Percentiles rank a stretch among this genome's conserved stretches.
Conservation (phyloP, 2,113 vertebrate genomes). For the Tachysurus vachellii region DNA sequence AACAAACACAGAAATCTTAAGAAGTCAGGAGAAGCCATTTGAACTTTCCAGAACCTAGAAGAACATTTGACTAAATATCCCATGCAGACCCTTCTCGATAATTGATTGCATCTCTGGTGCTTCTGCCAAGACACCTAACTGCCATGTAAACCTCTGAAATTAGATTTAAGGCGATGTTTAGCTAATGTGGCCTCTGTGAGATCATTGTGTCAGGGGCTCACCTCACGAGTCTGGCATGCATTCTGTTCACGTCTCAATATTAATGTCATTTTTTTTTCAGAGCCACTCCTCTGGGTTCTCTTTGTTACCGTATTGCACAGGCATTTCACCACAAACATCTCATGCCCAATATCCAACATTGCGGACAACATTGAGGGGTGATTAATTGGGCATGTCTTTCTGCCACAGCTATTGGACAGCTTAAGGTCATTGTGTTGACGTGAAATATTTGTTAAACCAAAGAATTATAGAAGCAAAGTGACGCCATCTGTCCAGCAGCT, state of each 20-base stretch:
- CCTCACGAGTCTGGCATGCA: not conserved
- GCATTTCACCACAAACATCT: not conserved
- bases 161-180: not conserved
- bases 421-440: not conserved
- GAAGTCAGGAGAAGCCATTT: not conserved
- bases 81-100: not conserved
- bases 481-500: slow-evolving; percentile 4
- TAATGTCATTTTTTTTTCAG: not conserved
- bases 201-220: not conserved
- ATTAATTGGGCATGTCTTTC: not conserved
- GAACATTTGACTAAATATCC: not conserved
- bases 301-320: not conserved
- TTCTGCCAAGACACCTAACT: not conserved
- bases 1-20: not conserved
- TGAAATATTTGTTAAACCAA: not conserved
- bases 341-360: not conserved
- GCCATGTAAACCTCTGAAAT: not conserved
- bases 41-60: not conserved
- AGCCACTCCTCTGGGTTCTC: not conserved
- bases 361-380: no score
- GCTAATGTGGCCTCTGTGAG: not conserved
- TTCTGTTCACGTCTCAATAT: not conserved
- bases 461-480: not conserved
- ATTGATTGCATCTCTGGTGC: not conserved
- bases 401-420: not conserved